phyloP scores from a whole-genome alignment of 2,888 invertebrate species.

The Cotesia congregata region DNA sequence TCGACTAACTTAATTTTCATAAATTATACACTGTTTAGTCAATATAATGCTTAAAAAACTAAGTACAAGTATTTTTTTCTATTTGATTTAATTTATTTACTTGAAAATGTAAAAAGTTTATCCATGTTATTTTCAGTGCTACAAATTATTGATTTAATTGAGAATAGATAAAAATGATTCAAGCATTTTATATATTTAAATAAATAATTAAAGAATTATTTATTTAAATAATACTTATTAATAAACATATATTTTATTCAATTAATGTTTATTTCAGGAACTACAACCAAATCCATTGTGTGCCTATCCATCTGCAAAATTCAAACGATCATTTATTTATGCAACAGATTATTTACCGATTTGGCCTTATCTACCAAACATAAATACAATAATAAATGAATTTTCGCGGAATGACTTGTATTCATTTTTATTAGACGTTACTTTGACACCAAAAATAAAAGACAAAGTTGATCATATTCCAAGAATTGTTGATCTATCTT shows the following conservation, averaged over 20 bases:
- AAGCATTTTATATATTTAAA: no score
- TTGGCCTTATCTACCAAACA: conserved; percentile 45
- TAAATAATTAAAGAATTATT: no score
- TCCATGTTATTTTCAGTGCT: no score
- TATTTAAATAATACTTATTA: background rate
- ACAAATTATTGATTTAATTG: no score
- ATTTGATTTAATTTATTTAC: no score
- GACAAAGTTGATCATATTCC: conserved; percentile 50
- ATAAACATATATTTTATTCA: background rate
- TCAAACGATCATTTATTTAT: conserved; percentile 62
- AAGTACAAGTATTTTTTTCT: no score
- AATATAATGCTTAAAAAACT: no score
- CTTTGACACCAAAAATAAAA: conserved; percentile 57
- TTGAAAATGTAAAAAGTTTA: no score
- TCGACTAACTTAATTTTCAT: no score
- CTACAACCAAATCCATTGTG: conserved; percentile 60
- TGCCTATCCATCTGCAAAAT: conserved; percentile 54
- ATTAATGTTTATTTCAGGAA: conserved; percentile 54
- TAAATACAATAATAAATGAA: conserved; percentile 51
- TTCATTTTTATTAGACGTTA: conserved; percentile 57
- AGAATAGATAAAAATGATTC: no score
- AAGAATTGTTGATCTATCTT: conserved; percentile 55
- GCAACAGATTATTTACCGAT: conserved; percentile 56
- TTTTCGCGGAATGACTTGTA: conserved; percentile 58
- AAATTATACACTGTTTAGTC: no score